Percentiles rank a stretch among this genome's conserved stretches.
Conservation (phyloP, 2,888 invertebrate species). For the Rhynchonema sp. region DNA sequence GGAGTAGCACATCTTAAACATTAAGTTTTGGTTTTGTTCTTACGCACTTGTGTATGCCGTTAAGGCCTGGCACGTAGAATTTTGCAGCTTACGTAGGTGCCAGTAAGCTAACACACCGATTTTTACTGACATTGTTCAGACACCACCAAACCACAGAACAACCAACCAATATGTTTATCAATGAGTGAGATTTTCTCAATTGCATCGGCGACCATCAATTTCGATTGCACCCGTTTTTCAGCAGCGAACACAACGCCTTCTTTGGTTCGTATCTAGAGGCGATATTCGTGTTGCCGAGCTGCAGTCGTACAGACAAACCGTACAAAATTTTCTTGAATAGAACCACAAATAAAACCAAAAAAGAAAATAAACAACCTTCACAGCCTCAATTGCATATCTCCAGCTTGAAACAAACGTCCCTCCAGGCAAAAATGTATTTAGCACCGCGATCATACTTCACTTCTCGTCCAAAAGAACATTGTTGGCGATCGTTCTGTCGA, state of each 20-base stretch:
- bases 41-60: no score
- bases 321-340: no score
- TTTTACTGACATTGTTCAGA: not conserved
- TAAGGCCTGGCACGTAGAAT: no score
- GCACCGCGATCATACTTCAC: conserved; percentile 98
- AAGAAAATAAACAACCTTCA: conserved; percentile 52
- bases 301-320: conserved; percentile 7
- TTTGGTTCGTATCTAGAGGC: conserved; percentile 76
- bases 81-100: no score
- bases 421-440: conserved; percentile 99
- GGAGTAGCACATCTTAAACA: no score
- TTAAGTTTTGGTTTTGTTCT: no score
- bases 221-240: conserved; percentile 89
- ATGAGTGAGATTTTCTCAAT: conserved; percentile 98
- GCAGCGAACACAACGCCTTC: conserved; percentile 94
- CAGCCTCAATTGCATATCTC: conserved; percentile 99
- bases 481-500: no score
- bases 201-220: conserved; percentile 83
- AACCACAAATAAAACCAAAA: no score
- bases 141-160: not conserved
- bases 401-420: conserved; percentile 77
- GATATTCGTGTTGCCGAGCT: conserved; percentile 88
- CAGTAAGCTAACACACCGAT: no score
- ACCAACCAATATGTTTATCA: conserved; percentile 69
- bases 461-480: conserved; percentile 96